phyloP scores from a whole-genome alignment of 2,888 invertebrate species.

The Pseudococcus jackbeardsleyi region DNA sequence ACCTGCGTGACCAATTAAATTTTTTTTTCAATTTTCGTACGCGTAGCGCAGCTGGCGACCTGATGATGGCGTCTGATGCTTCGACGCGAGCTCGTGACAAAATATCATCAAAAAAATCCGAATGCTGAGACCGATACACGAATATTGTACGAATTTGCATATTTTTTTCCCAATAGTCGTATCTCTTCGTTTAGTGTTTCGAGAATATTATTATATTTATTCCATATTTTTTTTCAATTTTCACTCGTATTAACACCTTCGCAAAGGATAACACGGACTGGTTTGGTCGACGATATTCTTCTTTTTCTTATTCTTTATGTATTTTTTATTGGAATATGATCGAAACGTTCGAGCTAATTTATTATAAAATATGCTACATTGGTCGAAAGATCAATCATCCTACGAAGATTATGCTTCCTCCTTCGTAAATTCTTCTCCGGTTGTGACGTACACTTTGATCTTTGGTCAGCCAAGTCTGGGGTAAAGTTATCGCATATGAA shows the following conservation, averaged over 20 bases:
- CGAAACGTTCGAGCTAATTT: conserved; percentile 16
- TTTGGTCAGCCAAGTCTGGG: not conserved
- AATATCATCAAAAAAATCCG: conserved; percentile 37
- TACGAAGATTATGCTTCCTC: not conserved
- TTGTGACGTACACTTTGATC: not conserved
- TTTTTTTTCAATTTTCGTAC: conserved; percentile 18
- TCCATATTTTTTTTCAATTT: conserved; percentile 3
- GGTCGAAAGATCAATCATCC: conserved; percentile 32
- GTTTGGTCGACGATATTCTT: not conserved
- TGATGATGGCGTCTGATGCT: not conserved
- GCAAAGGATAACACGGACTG: conserved; percentile 1
- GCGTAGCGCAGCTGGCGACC: not conserved
- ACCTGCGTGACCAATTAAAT: conserved; percentile 38
- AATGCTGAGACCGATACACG: not conserved
- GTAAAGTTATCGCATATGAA: not conserved
- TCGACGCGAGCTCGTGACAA: conserved; percentile 1
- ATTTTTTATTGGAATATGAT: conserved; percentile 21
- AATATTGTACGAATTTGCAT: conserved; percentile 2
- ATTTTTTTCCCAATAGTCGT: not conserved
- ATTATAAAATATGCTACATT: conserved; percentile 36
- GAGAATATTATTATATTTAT: not conserved
- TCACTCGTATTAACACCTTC: conserved; percentile 28
- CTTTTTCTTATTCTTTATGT: not conserved
- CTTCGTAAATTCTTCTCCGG: not conserved
- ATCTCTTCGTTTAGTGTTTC: not conserved